These are phyloP conservation scores for Drosophila testacea DNA, from an alignment of 2,888 invertebrate genomes.

Conservation along the genomic window DNA sequence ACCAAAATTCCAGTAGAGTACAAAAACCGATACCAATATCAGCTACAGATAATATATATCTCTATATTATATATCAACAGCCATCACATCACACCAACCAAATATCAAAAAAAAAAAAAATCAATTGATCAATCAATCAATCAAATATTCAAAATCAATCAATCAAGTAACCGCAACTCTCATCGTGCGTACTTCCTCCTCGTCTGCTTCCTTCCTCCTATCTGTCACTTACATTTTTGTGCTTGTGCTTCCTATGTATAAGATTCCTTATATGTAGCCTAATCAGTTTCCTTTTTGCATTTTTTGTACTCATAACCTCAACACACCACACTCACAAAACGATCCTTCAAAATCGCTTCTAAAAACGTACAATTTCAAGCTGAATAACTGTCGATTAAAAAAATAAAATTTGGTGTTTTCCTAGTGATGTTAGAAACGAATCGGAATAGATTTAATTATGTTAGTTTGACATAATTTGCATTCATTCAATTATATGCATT, in stretches of 20 bases:
- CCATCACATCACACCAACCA: conserved; percentile 76
- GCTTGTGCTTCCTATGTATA: conserved; percentile 65
- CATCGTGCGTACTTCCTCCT: conserved; percentile 53
- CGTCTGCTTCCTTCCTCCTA: conserved; percentile 55
- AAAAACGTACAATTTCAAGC: conserved; percentile 34
- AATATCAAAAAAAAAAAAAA: conserved; percentile 36
- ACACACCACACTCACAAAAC: conserved; percentile 48
- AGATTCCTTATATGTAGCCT: conserved; percentile 48
- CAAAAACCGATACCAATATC: conserved; percentile 48
- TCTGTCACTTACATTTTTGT: conserved; percentile 45
- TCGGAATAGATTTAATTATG: conserved; percentile 3
- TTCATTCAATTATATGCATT: not conserved
- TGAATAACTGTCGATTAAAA: conserved; percentile 42
- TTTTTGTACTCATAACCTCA: conserved; percentile 52
- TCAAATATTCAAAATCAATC: conserved; percentile 30
- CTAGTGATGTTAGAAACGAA: not conserved
- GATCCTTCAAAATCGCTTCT: conserved; percentile 20
- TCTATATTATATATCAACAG: conserved; percentile 54
- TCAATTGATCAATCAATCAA: conserved; percentile 45
- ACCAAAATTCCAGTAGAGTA: conserved; percentile 55
- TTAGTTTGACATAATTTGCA: not conserved
- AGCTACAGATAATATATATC: conserved; percentile 58
- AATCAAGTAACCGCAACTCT: conserved; percentile 56
- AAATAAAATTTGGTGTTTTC: not conserved
- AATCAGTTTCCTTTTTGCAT: conserved; percentile 45